Evolutionary conservation across 2,888 invertebrate species (phyloP).

Genomic region (Himalopsyche kuldschensis): DNA sequence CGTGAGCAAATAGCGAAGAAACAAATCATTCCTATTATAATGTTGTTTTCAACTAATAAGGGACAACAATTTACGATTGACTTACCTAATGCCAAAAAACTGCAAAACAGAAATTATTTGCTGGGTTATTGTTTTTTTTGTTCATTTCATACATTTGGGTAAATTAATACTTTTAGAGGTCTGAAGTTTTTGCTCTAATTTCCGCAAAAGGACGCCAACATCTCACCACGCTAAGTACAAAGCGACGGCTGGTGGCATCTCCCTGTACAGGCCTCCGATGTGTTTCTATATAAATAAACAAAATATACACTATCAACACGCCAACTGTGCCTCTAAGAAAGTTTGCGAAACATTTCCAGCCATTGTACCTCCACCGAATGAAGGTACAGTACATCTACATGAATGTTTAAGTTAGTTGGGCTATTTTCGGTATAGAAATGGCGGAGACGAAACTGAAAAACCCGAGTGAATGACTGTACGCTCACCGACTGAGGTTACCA

Average conservation of each 20-base stretch:
- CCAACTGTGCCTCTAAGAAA: not conserved
- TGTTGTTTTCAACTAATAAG: no score
- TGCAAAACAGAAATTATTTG: no score
- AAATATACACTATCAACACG: not conserved
- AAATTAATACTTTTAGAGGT: not conserved
- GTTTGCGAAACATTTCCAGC: not conserved
- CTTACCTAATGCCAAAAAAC: no score
- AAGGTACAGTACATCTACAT: not conserved
- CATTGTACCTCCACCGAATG: not conserved
- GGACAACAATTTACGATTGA: no score
- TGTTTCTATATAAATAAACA: conserved; percentile 2
- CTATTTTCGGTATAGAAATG: not conserved
- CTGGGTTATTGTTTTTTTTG: not conserved
- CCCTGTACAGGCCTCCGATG: not conserved
- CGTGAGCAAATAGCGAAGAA: no score
- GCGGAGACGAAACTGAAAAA: not conserved
- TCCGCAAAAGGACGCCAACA: conserved; percentile 28
- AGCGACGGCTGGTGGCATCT: conserved; percentile 30
- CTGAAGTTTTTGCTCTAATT: not conserved
- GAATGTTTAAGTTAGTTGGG: not conserved
- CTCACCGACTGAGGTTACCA: conserved; percentile 36
- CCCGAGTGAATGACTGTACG: conserved; percentile 11
- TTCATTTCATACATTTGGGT: no score
- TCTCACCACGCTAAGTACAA: conserved; percentile 35
- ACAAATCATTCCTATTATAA: no score